phyloP scores from a whole-genome alignment of 2,888 invertebrate genomes.

The Scaptomyza reducta region DNA sequence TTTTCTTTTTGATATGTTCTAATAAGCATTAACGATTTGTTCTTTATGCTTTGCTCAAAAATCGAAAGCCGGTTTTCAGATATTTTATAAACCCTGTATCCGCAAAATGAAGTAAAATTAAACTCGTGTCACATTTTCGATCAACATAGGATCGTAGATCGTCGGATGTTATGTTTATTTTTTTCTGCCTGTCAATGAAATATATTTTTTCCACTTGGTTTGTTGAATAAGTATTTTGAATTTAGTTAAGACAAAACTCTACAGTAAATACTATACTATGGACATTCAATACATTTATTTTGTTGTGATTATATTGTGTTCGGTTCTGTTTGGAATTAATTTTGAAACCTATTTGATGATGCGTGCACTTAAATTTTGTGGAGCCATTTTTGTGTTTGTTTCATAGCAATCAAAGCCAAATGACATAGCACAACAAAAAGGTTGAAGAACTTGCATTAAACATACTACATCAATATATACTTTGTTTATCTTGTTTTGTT shows the following conservation, averaged over 20 bases:
- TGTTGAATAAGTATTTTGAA: not conserved
- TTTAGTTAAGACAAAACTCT: constrained; percentile 9
- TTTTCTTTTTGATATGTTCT: constrained; percentile 6
- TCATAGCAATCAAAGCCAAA: constrained; percentile 16
- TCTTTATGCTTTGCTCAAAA: not conserved
- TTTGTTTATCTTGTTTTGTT: not conserved
- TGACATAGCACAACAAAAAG: not conserved
- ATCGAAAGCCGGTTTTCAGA: not conserved
- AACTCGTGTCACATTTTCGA: not conserved
- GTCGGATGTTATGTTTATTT: not conserved
- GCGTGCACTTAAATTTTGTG: constrained; percentile 16
- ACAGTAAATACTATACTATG: constrained; percentile 22
- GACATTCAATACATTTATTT: constrained; percentile 20
- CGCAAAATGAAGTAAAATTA: not conserved
- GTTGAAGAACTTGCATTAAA: not conserved
- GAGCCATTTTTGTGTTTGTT: not conserved
- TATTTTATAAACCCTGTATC: constrained; percentile 8
- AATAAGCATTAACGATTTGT: not conserved
- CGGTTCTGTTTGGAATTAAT: constrained; percentile 24
- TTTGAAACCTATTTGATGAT: constrained; percentile 46
- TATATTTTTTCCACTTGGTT: not conserved
- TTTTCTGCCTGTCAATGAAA: not conserved
- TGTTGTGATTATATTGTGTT: constrained; percentile 6
- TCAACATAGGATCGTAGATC: not conserved
- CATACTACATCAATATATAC: not conserved